A percentile compares a stretch with the other conserved stretches of the same genome.
phyloP scores from a whole-genome alignment of 2,113 vertebrate species.

The Rafetus swinhoei region DNA sequence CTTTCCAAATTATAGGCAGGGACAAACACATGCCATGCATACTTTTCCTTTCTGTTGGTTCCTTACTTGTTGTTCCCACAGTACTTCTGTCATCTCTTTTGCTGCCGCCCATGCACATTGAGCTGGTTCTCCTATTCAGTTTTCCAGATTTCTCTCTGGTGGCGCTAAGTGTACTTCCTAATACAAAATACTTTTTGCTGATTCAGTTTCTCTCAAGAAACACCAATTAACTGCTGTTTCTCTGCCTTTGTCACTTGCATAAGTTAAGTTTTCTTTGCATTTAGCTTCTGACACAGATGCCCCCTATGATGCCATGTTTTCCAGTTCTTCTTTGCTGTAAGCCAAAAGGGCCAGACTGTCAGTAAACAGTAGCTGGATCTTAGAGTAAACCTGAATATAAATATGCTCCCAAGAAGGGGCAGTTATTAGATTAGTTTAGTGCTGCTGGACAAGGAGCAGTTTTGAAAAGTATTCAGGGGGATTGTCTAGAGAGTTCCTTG shows the following conservation, averaged over 20 bases:
- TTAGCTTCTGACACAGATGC: neutral
- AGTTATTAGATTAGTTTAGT: neutral
- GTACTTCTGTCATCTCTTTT: neutral
- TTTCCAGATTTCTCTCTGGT: neutral
- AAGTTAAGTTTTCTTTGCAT: neutral
- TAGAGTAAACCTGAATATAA: neutral
- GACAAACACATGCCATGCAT: neutral
- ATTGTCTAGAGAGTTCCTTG: neutral
- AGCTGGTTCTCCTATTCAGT: neutral
- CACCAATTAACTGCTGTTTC: neutral
- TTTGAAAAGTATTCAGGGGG: neutral
- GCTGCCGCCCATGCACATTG: neutral
- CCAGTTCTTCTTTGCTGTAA: neutral
- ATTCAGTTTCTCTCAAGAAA: neutral
- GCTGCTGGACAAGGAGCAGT: neutral
- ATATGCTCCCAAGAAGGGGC: neutral
- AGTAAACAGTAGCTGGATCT: neutral
- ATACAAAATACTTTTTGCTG: neutral
- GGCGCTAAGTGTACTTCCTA: neutral
- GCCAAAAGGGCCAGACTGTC: neutral
- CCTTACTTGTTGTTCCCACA: neutral
- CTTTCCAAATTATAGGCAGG: neutral
- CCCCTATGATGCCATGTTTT: neutral
- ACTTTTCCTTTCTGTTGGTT: neutral
- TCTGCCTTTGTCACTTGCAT: neutral